Evolutionary conservation across 2,113 vertebrate genomes (phyloP), one percentile per base, ranked within the genome.

Genomic region (Alethe diademata): DNA sequence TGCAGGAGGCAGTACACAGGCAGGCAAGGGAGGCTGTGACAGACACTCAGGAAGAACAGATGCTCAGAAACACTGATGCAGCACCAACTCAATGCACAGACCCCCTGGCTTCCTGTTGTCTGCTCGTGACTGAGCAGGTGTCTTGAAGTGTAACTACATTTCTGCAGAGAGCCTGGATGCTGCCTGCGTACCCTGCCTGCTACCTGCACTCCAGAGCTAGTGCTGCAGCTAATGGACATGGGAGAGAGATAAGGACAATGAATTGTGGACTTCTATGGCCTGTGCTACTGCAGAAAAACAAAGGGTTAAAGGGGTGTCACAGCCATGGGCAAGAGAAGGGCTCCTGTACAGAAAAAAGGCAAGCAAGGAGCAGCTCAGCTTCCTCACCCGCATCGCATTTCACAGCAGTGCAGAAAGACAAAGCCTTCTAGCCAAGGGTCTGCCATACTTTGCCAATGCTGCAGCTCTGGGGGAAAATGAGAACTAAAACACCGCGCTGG

Each of bases 181-280:
- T 70, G n/a, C 42, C 35, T 43, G 22, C 0, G 0, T 7, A 42
- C 36, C 29, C 43, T 51, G 60, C 78, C 57, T 42, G 42, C 65
- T n/a, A 35, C 73, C 50, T 48, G 62, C 26, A 6, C 61, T 38
- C 65, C 61, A 84, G 38, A 79, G 61, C 12, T 7, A 78, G 60
- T 2, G 14, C 50, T 0, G 0, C 20, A 53, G 64, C 29, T n/a
- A 31, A n/a, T 0, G 1, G 74, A 53, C 40, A 51, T 1, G 0
- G 13, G 7, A 75, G 24, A 1, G 1, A 73, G 35, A 38, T 36
- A 65, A 58, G 25, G 35, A 36, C 1, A 11, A 69, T 6, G 29
- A 33, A 24, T 45, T 29, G 73, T 12, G 12, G 36, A 57, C 56
- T 11, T 1, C 0, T 13, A 47, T 14, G 17, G 57, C n/a, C 47